phyloP scores from a whole-genome alignment of 53 echinoderm and acorn worm genomes.

The Apostichopus leukothele region DNA sequence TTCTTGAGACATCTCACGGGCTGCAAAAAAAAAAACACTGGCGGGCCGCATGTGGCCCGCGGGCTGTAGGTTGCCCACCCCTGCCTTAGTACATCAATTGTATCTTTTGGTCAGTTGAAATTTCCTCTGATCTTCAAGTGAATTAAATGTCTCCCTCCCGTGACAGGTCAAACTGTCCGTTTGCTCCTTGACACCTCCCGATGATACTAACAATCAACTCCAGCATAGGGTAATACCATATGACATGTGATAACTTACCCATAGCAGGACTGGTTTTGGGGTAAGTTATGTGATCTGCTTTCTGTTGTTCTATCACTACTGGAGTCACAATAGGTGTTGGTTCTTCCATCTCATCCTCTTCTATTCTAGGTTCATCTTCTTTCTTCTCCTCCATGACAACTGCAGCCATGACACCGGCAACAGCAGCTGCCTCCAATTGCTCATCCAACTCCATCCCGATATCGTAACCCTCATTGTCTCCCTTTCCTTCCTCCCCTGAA shows the following conservation, averaged over 20 bases:
- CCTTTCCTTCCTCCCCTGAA: neutral
- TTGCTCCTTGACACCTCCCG: no score
- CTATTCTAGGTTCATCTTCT: neutral
- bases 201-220: no score
- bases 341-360: conserved; percentile 8
- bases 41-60: no score
- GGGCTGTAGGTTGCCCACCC: no score
- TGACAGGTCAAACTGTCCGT: no score
- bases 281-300: neutral
- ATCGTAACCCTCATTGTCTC: neutral
- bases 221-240: no score
- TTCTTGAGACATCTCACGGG: no score
- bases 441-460: neutral
- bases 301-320: neutral
- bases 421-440: conserved; percentile 2
- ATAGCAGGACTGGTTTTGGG: neutral
- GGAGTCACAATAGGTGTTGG: neutral
- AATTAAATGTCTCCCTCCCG: no score
- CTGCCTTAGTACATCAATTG: no score
- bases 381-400: conserved; percentile 17
- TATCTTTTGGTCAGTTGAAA: no score
- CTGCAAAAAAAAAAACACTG: no score
- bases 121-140: no score
- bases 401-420: conserved; percentile 19
- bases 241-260: neutral